Conservation (phyloP, 2,113 vertebrate genomes). For the Eublepharis macularius region DNA sequence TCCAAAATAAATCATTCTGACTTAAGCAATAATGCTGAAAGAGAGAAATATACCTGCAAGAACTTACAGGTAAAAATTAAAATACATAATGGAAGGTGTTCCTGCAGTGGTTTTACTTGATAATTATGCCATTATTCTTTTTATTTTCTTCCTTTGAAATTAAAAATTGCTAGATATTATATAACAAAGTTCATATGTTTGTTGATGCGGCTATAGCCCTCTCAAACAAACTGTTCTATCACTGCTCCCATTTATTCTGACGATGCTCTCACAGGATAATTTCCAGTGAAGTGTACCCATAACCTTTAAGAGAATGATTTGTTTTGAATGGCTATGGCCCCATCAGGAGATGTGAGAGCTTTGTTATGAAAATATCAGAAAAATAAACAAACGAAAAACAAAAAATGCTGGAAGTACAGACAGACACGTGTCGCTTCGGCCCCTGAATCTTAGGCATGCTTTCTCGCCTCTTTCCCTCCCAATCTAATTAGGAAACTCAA, state of each 20-base stretch:
- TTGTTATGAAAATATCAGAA: not conserved
- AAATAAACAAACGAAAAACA: not conserved
- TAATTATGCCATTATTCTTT: not conserved
- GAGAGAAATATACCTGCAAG: conserved; percentile 51
- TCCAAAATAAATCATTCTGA: conserved; percentile 34
- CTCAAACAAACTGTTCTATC: not conserved
- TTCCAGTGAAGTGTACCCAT: not conserved
- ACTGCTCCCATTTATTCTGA: not conserved
- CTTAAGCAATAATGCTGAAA: not conserved
- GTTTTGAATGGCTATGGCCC: not conserved
- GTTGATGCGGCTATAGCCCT: not conserved
- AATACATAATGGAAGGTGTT: conserved; percentile 14
- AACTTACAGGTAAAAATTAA: conserved; percentile 49
- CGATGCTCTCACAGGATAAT: not conserved
- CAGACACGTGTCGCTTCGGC: no score
- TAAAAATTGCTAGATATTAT: not conserved
- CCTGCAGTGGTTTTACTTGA: conserved; percentile 15
- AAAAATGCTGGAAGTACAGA: not conserved
- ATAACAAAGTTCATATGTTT: not conserved
- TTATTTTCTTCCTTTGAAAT: not conserved
- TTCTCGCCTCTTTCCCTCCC: no score
- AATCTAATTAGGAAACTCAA: no score
- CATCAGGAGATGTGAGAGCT: conserved; percentile 11
- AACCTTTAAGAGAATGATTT: conserved; percentile 10
- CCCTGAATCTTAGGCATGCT: no score